A percentile compares a stretch with the other conserved stretches of the same genome.
Conservation (phyloP, 2,888 invertebrate genomes). For the Dione vanillae region DNA sequence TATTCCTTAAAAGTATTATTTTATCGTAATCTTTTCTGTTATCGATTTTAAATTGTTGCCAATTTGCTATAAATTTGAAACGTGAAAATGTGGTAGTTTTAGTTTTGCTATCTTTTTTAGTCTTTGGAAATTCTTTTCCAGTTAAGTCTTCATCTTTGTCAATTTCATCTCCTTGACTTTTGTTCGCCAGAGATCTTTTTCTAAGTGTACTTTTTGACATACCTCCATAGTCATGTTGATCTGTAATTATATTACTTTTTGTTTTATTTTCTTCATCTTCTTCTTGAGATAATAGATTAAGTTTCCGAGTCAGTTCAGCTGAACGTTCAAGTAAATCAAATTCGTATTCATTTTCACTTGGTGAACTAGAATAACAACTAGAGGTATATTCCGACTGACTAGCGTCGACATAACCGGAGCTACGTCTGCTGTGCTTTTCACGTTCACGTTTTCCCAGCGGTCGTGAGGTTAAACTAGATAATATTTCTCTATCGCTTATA, state of each 20-base stretch:
- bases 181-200: slow-evolving; percentile 63
- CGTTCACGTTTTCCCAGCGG: slow-evolving; percentile 65
- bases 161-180: slow-evolving; percentile 51
- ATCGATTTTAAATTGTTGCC: slow-evolving; percentile 84
- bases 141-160: slow-evolving; percentile 52
- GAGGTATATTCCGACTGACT: slow-evolving; percentile 82
- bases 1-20: slow-evolving; percentile 85
- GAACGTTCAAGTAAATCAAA: slow-evolving; percentile 78
- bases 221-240: slow-evolving; percentile 52
- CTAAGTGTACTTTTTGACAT: slow-evolving; percentile 59
- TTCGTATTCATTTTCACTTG: slow-evolving; percentile 81
- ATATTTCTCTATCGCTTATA: slow-evolving; percentile 78
- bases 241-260: slow-evolving; percentile 59
- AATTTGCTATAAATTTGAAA: slow-evolving; percentile 78
- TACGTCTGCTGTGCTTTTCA: slow-evolving; percentile 68
- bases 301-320: slow-evolving; percentile 75
- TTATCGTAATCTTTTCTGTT: slow-evolving; percentile 82
- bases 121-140: slow-evolving; percentile 48
- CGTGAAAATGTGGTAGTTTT: slow-evolving; percentile 60
- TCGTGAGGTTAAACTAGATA: slow-evolving; percentile 77
- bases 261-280: slow-evolving; percentile 61
- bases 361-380: slow-evolving; percentile 80
- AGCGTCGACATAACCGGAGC: slow-evolving; percentile 79
- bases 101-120: slow-evolving; percentile 45
- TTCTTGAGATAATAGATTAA: slow-evolving; percentile 74